phyloP scores from a whole-genome alignment of 1,140 invertebrate species.

The Antheraea pernyi region DNA sequence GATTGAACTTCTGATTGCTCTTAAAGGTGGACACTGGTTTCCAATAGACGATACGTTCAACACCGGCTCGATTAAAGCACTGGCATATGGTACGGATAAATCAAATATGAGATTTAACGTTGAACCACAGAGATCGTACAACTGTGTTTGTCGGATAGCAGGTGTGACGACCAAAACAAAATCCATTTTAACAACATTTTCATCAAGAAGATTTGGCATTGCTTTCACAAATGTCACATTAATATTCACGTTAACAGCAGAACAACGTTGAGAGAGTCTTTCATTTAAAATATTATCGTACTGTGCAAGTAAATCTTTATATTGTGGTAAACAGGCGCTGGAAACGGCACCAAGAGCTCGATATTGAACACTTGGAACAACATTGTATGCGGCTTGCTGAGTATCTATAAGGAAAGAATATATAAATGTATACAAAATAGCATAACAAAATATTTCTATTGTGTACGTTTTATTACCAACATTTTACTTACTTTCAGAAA shows the following conservation, averaged over 20 bases:
- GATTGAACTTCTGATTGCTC: conserved; percentile 92
- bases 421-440: conserved; percentile 1
- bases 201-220: conserved; percentile 87
- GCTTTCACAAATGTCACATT: conserved; percentile 94
- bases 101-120: conserved; percentile 96
- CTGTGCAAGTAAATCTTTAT: conserved; percentile 90
- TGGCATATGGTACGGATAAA: conserved; percentile 94
- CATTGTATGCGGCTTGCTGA: conserved; percentile 95
- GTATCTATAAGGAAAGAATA: conserved; percentile 83
- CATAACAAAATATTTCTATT: neutral
- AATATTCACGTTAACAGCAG: conserved; percentile 96
- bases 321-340: conserved; percentile 90
- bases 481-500: conserved; percentile 88
- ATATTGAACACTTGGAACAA: conserved; percentile 93
- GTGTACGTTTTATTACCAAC: neutral
- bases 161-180: conserved; percentile 94
- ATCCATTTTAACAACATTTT: conserved; percentile 93
- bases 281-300: conserved; percentile 90
- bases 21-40: conserved; percentile 93
- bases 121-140: conserved; percentile 96
- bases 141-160: conserved; percentile 90
- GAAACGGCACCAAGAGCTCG: conserved; percentile 93
- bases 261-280: conserved; percentile 93
- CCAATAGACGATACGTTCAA: conserved; percentile 93
- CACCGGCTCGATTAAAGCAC: conserved; percentile 93